These are phyloP conservation scores for Eulemur albifrons DNA, from an alignment of 2,797 vertebrate genomes.

Conservation along the genomic window DNA sequence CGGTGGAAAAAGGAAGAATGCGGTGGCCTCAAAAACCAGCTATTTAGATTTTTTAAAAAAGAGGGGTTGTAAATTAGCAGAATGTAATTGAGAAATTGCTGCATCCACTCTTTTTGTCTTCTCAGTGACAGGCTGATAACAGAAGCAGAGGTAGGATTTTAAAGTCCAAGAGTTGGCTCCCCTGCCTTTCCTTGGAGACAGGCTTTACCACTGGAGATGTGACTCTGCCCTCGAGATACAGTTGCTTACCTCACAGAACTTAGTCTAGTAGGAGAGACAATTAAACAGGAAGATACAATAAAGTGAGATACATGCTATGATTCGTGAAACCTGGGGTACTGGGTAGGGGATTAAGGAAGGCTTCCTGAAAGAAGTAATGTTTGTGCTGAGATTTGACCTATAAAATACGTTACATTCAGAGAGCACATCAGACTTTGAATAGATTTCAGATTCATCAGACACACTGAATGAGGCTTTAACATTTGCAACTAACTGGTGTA, in stretches of 20 bases:
- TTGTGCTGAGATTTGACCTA: background rate
- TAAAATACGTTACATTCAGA: background rate
- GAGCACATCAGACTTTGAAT: background rate
- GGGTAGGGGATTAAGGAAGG: background rate
- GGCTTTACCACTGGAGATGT: too few species aligned
- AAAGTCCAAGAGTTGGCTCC: too few species aligned
- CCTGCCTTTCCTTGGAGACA: too few species aligned
- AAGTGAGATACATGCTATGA: background rate
- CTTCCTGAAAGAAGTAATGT: background rate
- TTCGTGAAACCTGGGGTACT: background rate
- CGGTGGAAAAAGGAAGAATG: too few species aligned
- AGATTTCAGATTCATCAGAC: conserved; percentile 33
- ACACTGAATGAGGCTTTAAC: background rate
- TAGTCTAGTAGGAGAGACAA: background rate
- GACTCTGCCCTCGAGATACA: too few species aligned
- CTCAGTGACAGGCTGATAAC: too few species aligned
- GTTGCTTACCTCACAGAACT: background rate
- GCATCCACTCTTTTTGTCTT: too few species aligned
- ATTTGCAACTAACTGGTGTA: background rate
- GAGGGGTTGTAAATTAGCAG: too few species aligned
- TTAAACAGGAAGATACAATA: background rate
- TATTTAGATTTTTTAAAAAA: too few species aligned
- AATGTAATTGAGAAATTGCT: too few species aligned
- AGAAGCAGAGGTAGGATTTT: too few species aligned
- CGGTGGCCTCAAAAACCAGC: too few species aligned